A percentile compares a stretch with the other conserved stretches of the same genome.
phyloP scores from a whole-genome alignment of 2,888 invertebrate species.

The Lasioglossum leucozonium region DNA sequence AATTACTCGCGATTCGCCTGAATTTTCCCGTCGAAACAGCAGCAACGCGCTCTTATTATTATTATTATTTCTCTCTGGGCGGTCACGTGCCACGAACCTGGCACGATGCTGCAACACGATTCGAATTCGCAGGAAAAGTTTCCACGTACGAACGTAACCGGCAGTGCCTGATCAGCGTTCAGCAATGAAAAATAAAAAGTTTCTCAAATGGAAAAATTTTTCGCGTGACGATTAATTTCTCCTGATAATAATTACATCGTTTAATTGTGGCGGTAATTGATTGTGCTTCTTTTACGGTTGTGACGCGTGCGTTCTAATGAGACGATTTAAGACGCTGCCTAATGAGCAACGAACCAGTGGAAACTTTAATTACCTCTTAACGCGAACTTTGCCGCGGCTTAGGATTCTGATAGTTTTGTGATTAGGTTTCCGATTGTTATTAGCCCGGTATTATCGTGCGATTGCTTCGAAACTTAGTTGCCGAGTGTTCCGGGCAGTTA shows the following conservation, averaged over 20 bases:
- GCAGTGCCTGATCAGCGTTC: neutral
- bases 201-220: no score
- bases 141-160: neutral
- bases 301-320: neutral
- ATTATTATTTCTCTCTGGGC: neutral
- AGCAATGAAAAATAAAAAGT: neutral
- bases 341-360: conserved; percentile 14
- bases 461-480: neutral
- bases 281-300: conserved; percentile 7
- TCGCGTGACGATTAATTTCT: neutral
- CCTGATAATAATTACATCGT: neutral
- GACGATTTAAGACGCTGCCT: neutral
- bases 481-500: neutral
- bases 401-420: neutral
- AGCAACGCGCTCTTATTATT: neutral
- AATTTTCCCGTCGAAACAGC: neutral
- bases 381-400: conserved; percentile 2
- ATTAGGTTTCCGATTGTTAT: conserved; percentile 2
- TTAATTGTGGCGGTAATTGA: conserved; percentile 12
- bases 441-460: neutral
- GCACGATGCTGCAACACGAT: conserved; percentile 11
- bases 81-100: neutral
- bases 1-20: neutral
- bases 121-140: conserved; percentile 29
- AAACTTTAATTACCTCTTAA: conserved; percentile 54